Evolutionary conservation across 2,797 vertebrate species (phyloP).

Genomic region (Tadarida brasiliensis): DNA sequence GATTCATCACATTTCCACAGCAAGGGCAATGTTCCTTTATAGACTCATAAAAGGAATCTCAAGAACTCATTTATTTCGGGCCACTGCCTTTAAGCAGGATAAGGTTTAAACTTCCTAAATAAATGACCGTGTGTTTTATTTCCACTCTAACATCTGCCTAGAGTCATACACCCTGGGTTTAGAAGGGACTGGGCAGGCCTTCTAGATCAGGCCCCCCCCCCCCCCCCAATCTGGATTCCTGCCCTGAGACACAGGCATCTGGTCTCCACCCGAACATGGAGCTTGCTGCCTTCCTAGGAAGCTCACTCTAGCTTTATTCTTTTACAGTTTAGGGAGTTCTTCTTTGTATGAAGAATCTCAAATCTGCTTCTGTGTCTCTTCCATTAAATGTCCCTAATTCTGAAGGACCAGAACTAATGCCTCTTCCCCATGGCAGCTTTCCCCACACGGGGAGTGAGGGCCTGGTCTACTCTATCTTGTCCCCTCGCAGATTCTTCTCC

Average conservation of each 20-base stretch:
- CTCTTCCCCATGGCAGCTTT: neutral
- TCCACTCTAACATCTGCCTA: neutral
- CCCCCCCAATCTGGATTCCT: neutral
- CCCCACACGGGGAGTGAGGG: neutral
- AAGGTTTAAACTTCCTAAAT: neutral
- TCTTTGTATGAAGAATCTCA: neutral
- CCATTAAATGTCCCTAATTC: neutral
- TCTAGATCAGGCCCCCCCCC: neutral
- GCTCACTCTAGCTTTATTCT: neutral
- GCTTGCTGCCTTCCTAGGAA: neutral
- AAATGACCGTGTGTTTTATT: neutral
- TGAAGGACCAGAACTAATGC: neutral
- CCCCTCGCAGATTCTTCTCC: neutral
- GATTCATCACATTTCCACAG: neutral
- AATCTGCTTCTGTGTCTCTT: neutral
- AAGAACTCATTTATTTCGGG: constrained; percentile 31
- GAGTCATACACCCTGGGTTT: neutral
- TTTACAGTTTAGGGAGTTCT: neutral
- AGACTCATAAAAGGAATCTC: constrained; percentile 35
- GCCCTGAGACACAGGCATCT: neutral
- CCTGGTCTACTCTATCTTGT: rapidly evolving
- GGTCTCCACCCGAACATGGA: neutral
- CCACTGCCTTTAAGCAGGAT: neutral
- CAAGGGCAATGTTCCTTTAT: neutral
- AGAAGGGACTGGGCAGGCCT: neutral